Base-by-base conservation (phyloP, 1,140 invertebrate species). In the Sminthurinus signatus region DNA sequence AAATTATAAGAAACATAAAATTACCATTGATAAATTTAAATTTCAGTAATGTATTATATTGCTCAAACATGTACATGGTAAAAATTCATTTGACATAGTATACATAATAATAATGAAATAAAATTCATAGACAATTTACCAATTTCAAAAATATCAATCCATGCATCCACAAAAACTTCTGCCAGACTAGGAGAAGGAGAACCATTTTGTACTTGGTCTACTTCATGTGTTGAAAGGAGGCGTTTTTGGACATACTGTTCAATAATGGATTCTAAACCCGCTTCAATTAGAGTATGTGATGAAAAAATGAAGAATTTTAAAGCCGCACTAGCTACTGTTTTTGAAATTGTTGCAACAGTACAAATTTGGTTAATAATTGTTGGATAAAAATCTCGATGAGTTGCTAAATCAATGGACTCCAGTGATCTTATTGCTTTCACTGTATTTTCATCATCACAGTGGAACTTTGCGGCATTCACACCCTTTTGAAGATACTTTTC, bases 301-400 rank as follows among this genome's bases (percentile, higher is more conserved):
- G 70, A 68, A 23, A 67, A 69, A 54, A 72, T 72, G 46, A 69
- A 44, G 39, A 69, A 72, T 50, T 69, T 69, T 14, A 72, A 57
- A 19, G 57, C 28, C 27, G 70, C 70, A 15, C 12, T 60, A 14
- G 61, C 62, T 8, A 72, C 65, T 12, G 44, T 28, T 60, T 60
- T 67, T 5, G 70, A 72, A 51, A 65, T 63, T 4, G 58, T 50
- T 15, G 64, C 43, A 15, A 72, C 57, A n/a, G 46, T 62, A 44
- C 67, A 72, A 15, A 72, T 64, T 52, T 72, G 67, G 44, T 72
- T 72, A 27, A 69, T 60, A n/a, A 72, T 69, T 23, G 70, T 72
- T 27, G 70, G 70, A 55, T 69, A 72, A 28, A 72, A 72, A 39
- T 72, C 70, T 29, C 70, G 55, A 0, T 67, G 64, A 2, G 70